Evolutionary conservation across 2,797 vertebrate species (phyloP), one percentile per base, ranked within the genome.

Genomic region (Sandelia bainsii): DNA sequence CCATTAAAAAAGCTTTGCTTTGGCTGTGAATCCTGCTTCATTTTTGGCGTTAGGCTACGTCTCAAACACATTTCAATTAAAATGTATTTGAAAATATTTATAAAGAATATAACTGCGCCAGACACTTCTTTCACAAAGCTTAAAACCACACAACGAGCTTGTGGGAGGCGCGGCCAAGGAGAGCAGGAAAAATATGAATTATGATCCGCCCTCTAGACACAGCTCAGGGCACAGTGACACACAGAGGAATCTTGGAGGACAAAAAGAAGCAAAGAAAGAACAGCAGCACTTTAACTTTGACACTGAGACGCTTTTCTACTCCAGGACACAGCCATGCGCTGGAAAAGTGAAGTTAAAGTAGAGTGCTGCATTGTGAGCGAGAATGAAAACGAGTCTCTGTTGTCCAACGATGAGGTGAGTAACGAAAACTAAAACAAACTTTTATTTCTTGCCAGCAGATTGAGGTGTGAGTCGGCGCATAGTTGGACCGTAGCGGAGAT

Each of bases 291-390:
- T 75, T 42, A 14, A 25, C 70, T 75, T 57, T 32, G 17, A 23
- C 19, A 39, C 29, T 8, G 23, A 29, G 60, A 29, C 17, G 52
- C 39, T 14, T 8, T 29, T 22, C 40, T 32, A 62, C 77, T 86
- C 85, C 70, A 12, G 75, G 73, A 85, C 60, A 12, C 82, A 71
- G 59, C 84, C 78, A 97, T 98, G 97, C 97, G 96, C 91, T 98
- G 97, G 97, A 97, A 96, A 93, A 95, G 94, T 46, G 95, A 96
- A 71, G 93, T 92, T 54, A 96, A 95, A 94, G 95, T 94, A 25
- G 93, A 95, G 75, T 94, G 95, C 74, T 86, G 92, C 79, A 88
- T 90, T 45, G 90, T 91, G 39, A 92, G 94, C 79, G 93, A 91
- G 58, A 92, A 93, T 81, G 94, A 94, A 69, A 82, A 88, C 74